phyloP scores from a whole-genome alignment of 2,888 invertebrate genomes.

The Platypus cylindrus region DNA sequence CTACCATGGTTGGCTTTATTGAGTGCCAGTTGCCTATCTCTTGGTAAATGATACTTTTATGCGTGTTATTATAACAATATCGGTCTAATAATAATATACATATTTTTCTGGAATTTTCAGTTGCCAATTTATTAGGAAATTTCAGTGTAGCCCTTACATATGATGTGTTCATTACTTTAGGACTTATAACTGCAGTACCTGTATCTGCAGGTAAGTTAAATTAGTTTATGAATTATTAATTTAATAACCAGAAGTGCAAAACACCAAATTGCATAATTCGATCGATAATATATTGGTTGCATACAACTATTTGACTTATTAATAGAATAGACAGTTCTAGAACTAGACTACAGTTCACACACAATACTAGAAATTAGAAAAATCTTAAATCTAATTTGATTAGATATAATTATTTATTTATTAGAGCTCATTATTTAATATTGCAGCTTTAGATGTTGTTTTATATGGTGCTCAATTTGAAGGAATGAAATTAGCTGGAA shows the following conservation, averaged over 20 bases:
- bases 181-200: conserved; percentile 86
- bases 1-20: conserved; percentile 82
- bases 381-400: too few relatives aligned
- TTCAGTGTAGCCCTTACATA: conserved; percentile 89
- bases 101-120: conserved; percentile 40
- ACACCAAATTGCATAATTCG: too few relatives aligned
- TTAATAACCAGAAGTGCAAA: too few relatives aligned
- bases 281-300: too few relatives aligned
- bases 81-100: not conserved
- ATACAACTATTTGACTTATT: too few relatives aligned
- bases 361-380: too few relatives aligned
- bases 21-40: conserved; percentile 64
- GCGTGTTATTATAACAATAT: not conserved
- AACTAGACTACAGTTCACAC: too few relatives aligned
- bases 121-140: conserved; percentile 85
- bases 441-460: conserved; percentile 70
- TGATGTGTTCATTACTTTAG: conserved; percentile 88
- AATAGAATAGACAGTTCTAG: too few relatives aligned
- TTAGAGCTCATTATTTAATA: conserved; percentile 8
- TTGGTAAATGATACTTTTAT: conserved; percentile 43
- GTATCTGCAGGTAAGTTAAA: conserved; percentile 80
- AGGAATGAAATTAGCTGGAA: conserved; percentile 92
- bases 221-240: too few relatives aligned
- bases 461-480: conserved; percentile 77
- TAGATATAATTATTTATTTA: too few relatives aligned